Base-by-base conservation (phyloP, 2,113 vertebrate species). In the Cinclus cinclus region DNA sequence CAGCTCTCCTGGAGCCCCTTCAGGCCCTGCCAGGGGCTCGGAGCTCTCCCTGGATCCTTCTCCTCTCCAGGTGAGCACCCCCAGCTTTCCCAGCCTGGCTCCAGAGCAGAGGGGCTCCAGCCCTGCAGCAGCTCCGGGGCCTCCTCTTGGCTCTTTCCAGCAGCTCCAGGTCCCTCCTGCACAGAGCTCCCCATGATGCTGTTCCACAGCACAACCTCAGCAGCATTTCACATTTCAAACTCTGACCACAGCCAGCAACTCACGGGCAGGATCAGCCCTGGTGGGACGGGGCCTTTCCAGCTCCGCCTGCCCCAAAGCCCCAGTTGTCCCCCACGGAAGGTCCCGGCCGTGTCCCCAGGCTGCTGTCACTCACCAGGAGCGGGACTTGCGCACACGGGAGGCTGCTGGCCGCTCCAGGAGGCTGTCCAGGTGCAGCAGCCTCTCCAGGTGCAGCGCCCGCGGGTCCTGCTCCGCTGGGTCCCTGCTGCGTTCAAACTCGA, bases 371-470 rank as follows among this genome's bases (percentile, higher is more conserved):
- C 95, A 99, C 99, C 99, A 99, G 87, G 99, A 99, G 65, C 98
- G 98, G 69, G 99, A 99, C 88, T 99, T 99, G 81, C 98, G 98
- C 87, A 99, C 93, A 7, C 99, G 98, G 15, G 98, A 98, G 1
- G 98, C 97, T 1, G 97, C 93, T 0, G 98, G 97, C 71, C 98
- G 97, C 94, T 99, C 98, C 97, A 98, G 98, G 92, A 98, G 97
- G 65, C 97, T 98, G 97, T 99, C 99, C 88, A 98, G 86, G 27
- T 95, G 98, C 95, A 98, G 96, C 67, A 98, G 98, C 92, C 98
- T 94, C 97, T 98, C 98, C 42, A 97, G 93, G 81, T 98, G 98
- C 16, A 98, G 96, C 5, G 98, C 97, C 11, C 98, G 97, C 3
- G 98, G 97, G 84, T 99, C 98, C 47, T 97, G 97, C 69, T 99